Base-by-base conservation (phyloP, 35 echinoderm and acorn worm species). In the Heliocidaris erythrogramma region DNA sequence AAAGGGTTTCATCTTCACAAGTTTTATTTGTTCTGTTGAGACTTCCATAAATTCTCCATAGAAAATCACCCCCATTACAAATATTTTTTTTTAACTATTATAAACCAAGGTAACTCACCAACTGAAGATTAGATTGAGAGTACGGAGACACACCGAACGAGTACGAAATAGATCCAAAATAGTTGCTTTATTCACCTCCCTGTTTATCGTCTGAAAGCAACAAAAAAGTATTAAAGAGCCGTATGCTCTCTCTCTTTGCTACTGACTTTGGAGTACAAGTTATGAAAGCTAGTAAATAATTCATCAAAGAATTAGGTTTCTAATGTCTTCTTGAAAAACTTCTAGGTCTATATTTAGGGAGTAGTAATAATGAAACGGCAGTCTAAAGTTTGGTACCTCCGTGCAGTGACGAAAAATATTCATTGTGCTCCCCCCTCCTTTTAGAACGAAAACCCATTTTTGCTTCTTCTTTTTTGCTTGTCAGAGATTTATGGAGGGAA, bases 71-170 rank as follows among this genome's bases (percentile, higher is more conserved):
- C n/a, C 27, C 65, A 78, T 8, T 78, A 14, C 10, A 78, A 27
- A 71, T 71, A 21, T 78, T n/a, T n/a, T n/a, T n/a, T n/a, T n/a
- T n/a, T n/a, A n/a, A n/a, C 4, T 78, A 24, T 78, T 27, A 78
- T n/a, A 42, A 42, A 0, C 35, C 7, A 78, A n/a, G 87, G 31
- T 89, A 24, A 94, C 97, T 96, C 90, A 97, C 97, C 97, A 96
- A 85, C 94, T 97, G 85, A 96, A 97, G 93, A 97, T 96, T 30
- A 96, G 60, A 48, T 97, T 97, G 4, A 97, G 32, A 18, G 95
- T 96, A 32, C 94, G 90, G 65, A 86, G 78, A 59, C 97, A 61
- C 31, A 96, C 21, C 18, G 94, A 95, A 7, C 95, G 95, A 27
- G 90, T 95, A 30, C 97, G 93, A 71, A 96, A 93, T 13, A 97